A percentile compares a stretch with the other conserved stretches of the same genome.
phyloP scores from a whole-genome alignment of 2,797 vertebrate genomes.

The Sebastes hubbsi region DNA sequence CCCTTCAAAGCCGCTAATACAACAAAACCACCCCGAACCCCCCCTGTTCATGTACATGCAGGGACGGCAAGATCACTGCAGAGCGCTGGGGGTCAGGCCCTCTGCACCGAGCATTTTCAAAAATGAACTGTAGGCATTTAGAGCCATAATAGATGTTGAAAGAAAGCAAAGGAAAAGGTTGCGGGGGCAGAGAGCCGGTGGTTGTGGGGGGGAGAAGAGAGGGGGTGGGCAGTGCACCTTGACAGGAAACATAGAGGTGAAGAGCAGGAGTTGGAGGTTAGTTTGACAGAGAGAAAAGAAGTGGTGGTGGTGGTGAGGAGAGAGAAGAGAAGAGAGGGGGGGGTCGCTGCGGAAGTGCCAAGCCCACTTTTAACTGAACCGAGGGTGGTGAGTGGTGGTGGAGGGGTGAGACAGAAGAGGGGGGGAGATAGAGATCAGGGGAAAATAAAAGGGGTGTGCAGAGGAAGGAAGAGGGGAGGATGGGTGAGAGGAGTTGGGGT shows the following conservation, averaged over 20 bases:
- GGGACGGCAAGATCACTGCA: slow-evolving; percentile 8
- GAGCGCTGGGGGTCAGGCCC: slow-evolving; percentile 41
- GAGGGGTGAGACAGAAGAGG: background rate
- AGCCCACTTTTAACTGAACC: slow-evolving; percentile 78
- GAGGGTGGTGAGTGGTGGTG: slow-evolving; percentile 53
- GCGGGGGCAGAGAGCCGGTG: slow-evolving; percentile 57
- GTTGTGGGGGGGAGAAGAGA: background rate
- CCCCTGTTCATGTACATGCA: background rate
- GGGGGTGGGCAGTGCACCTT: slow-evolving; percentile 70
- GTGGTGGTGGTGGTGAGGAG: slow-evolving; percentile 29
- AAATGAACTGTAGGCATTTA: slow-evolving; percentile 61
- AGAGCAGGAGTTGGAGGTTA: slow-evolving; percentile 75
- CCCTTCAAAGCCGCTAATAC: slow-evolving; percentile 6
- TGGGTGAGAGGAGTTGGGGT: slow-evolving; percentile 75
- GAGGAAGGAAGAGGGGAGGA: slow-evolving; percentile 72
- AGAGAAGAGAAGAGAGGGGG: background rate
- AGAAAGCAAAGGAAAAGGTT: slow-evolving; percentile 62
- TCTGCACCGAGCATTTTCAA: slow-evolving; percentile 41
- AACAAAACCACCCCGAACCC: background rate
- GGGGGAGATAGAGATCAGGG: slow-evolving; percentile 69
- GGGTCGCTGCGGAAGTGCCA: slow-evolving; percentile 62
- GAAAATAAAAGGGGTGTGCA: slow-evolving; percentile 63
- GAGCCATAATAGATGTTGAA: slow-evolving; percentile 63
- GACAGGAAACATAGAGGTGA: slow-evolving; percentile 82
- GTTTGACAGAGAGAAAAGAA: slow-evolving; percentile 70